Evolutionary conservation across 2,113 vertebrate species (phyloP).

Genomic region (Corydoras maculifer): DNA sequence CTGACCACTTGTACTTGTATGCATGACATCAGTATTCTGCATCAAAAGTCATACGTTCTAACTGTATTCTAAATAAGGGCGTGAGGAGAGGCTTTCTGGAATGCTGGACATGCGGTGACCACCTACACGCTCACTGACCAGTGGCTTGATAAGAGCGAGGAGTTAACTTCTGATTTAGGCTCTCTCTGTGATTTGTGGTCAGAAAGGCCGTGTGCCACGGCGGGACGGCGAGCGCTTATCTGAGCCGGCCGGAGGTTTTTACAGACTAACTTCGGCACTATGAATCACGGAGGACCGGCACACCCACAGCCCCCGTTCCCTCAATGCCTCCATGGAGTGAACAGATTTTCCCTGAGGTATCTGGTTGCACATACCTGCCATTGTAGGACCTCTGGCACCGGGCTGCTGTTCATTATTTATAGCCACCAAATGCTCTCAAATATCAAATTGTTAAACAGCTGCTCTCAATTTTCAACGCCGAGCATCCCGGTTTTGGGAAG

Average conservation of each 20-base stretch:
- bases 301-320: background rate
- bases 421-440: constrained; percentile 44
- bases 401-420: constrained; percentile 46
- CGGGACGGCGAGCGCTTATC: constrained; percentile 25
- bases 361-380: constrained; percentile 45
- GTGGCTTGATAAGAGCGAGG: constrained; percentile 20
- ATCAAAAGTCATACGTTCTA: constrained; percentile 21
- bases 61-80: constrained; percentile 3
- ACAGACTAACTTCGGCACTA: constrained; percentile 7
- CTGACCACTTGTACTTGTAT: too few relatives aligned
- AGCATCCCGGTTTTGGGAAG: constrained; percentile 24
- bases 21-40: background rate
- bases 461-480: constrained; percentile 25
- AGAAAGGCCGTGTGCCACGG: constrained; percentile 14
- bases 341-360: constrained; percentile 41
- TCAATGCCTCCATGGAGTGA: constrained; percentile 28
- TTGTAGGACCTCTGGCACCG: constrained; percentile 40
- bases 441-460: constrained; percentile 47
- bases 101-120: constrained; percentile 17
- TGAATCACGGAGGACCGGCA: constrained; percentile 29
- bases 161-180: constrained; percentile 31
- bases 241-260: constrained; percentile 38
- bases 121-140: background rate
- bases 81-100: constrained; percentile 2
- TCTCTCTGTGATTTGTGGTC: constrained; percentile 31